phyloP scores from a whole-genome alignment of 2,797 vertebrate genomes.

The Champsocephalus gunnari region DNA sequence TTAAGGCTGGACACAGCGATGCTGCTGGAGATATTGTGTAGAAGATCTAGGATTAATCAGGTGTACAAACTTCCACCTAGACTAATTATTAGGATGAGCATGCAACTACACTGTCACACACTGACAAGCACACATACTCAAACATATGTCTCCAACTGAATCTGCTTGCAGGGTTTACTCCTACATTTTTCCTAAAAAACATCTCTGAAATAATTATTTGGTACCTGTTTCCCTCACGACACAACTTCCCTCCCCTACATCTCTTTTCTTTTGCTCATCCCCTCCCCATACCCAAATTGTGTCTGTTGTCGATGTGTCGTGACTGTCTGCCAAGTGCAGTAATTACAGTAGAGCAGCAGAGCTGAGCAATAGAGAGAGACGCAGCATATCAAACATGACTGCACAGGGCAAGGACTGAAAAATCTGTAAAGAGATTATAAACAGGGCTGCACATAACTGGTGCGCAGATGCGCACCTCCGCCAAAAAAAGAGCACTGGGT shows the following conservation, averaged over 20 bases:
- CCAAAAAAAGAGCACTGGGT: too few species aligned
- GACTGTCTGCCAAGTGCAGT: conserved; percentile 79
- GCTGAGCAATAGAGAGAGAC: conserved; percentile 65
- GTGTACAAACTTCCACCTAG: background rate
- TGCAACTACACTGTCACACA: conserved; percentile 6
- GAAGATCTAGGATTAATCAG: background rate
- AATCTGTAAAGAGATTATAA: background rate
- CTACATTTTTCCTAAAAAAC: background rate
- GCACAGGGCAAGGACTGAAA: conserved; percentile 45
- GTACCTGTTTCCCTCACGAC: conserved; percentile 28
- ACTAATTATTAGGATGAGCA: background rate
- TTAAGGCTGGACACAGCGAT: background rate
- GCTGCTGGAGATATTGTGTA: background rate
- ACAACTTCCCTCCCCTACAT: conserved; percentile 20
- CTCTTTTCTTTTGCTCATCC: conserved; percentile 51
- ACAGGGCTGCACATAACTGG: background rate
- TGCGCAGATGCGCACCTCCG: too few species aligned
- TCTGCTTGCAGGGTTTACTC: background rate
- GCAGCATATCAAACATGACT: conserved; percentile 72
- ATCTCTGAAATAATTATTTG: conserved; percentile 8
- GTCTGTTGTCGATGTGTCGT: conserved; percentile 74
- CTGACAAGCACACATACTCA: background rate
- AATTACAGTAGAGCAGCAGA: conserved; percentile 74
- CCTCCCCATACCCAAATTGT: conserved; percentile 56
- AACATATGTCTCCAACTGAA: background rate